These are phyloP conservation scores for Macrosoma leucophasiata DNA, from an alignment of 2,888 invertebrate genomes.

Conservation along the genomic window DNA sequence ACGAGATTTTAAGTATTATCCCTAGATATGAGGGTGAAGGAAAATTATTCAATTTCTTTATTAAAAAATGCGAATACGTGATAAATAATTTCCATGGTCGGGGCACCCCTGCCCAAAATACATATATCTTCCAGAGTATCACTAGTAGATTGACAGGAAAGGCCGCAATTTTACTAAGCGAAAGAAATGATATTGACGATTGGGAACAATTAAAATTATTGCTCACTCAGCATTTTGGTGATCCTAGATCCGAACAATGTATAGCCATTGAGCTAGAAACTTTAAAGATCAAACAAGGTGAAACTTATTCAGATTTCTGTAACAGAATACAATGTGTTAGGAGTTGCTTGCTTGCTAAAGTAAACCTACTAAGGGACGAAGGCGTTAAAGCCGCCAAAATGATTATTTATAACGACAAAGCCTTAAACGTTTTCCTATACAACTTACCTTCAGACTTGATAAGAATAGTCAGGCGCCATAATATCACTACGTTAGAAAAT, in stretches of 20 bases:
- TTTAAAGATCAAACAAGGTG: slow-evolving; percentile 4
- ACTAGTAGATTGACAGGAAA: too few species aligned
- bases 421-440: slow-evolving; percentile 8
- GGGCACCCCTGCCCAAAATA: too few species aligned
- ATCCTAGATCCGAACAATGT: slow-evolving; percentile 2
- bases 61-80: too few species aligned
- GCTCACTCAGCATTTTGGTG: too few species aligned
- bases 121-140: too few species aligned
- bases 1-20: too few species aligned
- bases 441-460: slow-evolving; percentile 5
- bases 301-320: slow-evolving; percentile 8
- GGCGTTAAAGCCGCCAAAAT: slow-evolving; percentile 1
- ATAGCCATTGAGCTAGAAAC: slow-evolving; percentile 8
- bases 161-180: too few species aligned
- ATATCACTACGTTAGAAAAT: not conserved
- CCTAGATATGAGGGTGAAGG: too few species aligned
- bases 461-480: slow-evolving; percentile 1
- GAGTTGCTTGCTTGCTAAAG: slow-evolving; percentile 5
- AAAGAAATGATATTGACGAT: too few species aligned
- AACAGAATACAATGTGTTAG: slow-evolving; percentile 8
- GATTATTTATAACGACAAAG: slow-evolving; percentile 5
- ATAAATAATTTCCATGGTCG: too few species aligned
- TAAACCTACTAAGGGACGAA: slow-evolving; percentile 1
- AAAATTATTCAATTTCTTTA: too few species aligned
- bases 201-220: too few species aligned